Conservation (phyloP, 2,113 vertebrate genomes). For the Turnix velox region DNA sequence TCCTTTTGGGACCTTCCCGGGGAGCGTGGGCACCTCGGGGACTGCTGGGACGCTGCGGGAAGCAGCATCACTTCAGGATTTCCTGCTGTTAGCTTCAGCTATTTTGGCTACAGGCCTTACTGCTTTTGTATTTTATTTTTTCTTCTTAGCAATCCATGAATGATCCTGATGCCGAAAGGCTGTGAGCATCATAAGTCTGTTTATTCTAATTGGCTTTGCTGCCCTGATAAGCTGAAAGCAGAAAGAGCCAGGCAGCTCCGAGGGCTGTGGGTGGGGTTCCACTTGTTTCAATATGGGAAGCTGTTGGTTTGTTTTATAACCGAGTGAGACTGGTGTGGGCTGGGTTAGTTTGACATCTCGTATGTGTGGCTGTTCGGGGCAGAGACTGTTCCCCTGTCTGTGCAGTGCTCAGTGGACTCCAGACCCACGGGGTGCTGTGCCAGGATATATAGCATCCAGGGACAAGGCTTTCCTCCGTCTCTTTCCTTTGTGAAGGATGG, state of each 20-base stretch:
- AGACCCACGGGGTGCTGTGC: neutral
- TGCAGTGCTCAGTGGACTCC: rapidly evolving
- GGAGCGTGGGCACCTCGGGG: neutral
- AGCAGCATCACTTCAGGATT: neutral
- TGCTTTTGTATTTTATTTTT: neutral
- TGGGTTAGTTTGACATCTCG: neutral
- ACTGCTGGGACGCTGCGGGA: neutral
- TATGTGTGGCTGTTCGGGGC: neutral
- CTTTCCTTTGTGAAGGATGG: neutral
- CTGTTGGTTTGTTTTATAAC: neutral
- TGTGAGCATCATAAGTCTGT: slow-evolving; percentile 14
- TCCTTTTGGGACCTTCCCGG: neutral
- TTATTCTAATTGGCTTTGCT: slow-evolving; percentile 55
- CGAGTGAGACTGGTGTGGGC: neutral
- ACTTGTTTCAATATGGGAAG: neutral
- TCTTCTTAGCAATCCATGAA: neutral
- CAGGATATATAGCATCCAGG: neutral
- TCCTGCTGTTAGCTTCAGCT: neutral
- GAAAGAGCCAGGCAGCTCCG: neutral
- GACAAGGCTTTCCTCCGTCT: too few relatives aligned
- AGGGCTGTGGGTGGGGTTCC: neutral
- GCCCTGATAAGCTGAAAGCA: neutral
- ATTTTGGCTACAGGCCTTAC: neutral
- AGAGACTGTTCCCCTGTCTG: neutral
- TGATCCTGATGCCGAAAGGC: neutral